Conservation (phyloP, 1,140 invertebrate genomes). For the Leptopilina boulardi region DNA sequence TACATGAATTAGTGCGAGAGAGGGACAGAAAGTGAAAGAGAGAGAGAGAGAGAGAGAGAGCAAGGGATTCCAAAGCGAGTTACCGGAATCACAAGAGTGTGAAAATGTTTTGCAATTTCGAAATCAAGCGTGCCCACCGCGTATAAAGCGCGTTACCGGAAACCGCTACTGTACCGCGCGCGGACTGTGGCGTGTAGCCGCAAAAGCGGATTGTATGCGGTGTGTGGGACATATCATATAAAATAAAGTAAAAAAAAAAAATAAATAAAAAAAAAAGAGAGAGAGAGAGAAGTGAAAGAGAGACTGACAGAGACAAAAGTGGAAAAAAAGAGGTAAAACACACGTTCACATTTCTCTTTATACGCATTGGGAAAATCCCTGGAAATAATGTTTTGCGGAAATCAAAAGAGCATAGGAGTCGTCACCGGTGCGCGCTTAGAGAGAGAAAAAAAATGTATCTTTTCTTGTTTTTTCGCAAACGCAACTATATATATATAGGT, state of each 20-base stretch:
- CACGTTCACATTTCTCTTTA: conserved; percentile 15
- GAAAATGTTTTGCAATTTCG: conserved; percentile 75
- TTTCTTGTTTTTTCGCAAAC: not conserved
- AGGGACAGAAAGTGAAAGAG: conserved; percentile 33
- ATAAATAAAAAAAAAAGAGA: not conserved
- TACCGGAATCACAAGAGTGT: conserved; percentile 70
- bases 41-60: conserved; percentile 35
- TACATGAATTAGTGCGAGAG: conserved; percentile 41
- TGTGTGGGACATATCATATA: conserved; percentile 56
- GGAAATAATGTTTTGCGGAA: conserved; percentile 32
- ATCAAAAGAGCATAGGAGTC: conserved; percentile 34
- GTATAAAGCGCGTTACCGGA: conserved; percentile 69
- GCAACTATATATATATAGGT: too few relatives aligned
- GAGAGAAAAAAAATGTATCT: not conserved
- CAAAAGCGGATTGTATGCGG: conserved; percentile 70
- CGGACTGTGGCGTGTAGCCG: conserved; percentile 62
- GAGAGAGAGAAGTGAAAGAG: conserved; percentile 14
- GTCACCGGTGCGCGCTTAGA: not conserved
- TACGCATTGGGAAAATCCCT: conserved; percentile 28
- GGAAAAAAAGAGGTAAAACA: conserved; percentile 16
- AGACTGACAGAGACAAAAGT: conserved; percentile 24
- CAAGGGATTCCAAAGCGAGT: conserved; percentile 27
- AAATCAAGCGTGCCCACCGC: conserved; percentile 69
- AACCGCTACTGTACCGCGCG: conserved; percentile 60
- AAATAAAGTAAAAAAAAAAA: conserved; percentile 43